These are phyloP conservation scores for Solea solea DNA, from an alignment of 2,113 vertebrate genomes.

Conservation along the genomic window DNA sequence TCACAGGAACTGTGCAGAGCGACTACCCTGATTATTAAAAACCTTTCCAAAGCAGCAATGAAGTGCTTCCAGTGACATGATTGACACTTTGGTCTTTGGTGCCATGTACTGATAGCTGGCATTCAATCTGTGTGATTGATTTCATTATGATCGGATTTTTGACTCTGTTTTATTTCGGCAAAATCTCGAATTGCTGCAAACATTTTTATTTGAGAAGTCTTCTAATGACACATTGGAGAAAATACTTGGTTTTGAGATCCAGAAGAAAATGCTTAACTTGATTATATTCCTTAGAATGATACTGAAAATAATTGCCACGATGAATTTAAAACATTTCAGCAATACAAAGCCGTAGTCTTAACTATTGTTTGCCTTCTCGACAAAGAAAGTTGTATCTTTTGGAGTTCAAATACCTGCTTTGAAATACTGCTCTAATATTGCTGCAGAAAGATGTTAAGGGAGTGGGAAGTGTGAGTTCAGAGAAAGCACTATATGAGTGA, in stretches of 20 bases:
- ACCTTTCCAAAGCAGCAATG: slow-evolving; percentile 28
- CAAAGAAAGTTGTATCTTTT: slow-evolving; percentile 11
- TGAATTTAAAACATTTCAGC: neutral
- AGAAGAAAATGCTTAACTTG: neutral
- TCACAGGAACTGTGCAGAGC: slow-evolving; percentile 40
- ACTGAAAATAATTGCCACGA: neutral
- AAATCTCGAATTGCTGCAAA: neutral
- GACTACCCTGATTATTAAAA: slow-evolving; percentile 6
- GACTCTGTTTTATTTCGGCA: neutral
- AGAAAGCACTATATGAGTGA: slow-evolving; percentile 43
- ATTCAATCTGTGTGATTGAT: neutral
- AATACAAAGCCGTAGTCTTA: neutral
- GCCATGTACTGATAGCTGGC: slow-evolving; percentile 1
- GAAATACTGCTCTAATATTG: slow-evolving; percentile 42
- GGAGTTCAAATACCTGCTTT: slow-evolving; percentile 32
- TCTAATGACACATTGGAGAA: no score
- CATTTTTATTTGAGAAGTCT: no score
- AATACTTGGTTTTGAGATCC: neutral
- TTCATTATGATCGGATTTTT: neutral
- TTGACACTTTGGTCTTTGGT: neutral
- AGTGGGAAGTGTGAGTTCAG: slow-evolving; percentile 35
- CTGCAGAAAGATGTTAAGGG: slow-evolving; percentile 13
- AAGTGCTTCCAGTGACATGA: slow-evolving; percentile 7
- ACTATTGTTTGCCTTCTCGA: slow-evolving; percentile 2
- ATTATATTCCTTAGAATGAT: neutral